Evolutionary conservation across 2,113 vertebrate species (phyloP), one percentile per base, ranked within the genome.

Genomic region (Pelodiscus sinensis): DNA sequence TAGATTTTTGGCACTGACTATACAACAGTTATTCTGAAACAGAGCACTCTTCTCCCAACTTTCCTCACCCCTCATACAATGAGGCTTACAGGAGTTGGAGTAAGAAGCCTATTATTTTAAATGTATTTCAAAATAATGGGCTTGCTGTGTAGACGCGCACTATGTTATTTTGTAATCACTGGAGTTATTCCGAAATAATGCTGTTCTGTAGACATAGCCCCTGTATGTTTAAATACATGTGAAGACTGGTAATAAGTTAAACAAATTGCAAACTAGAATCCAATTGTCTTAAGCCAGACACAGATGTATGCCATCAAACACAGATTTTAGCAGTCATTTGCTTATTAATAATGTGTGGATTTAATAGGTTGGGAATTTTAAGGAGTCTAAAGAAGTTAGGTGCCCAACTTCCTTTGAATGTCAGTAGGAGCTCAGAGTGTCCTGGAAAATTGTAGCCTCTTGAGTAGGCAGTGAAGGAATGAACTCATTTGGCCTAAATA

Each of bases 211-310:
- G 44, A 44, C 44, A 44, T 44, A 44, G 44, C 4, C 44, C 44
- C 44, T 44, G 44, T 85, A 85, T 93, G 94, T 92, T 92, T 92
- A 97, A 96, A 93, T 81, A 77, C 6, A 77, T 7, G 22, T 21
- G n/a, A 35, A 18, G 65, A 71, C 65, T 21, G n/a, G 18, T 35
- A 71, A 71, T 71, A 71, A 71, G 31, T 71, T 21, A n/a, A 71
- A 71, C 31, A 14, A 31, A 31, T 15, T 9, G n/a, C 65, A 71
- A 35, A 71, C 84, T 81, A 81, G 84, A 94, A 77, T 88, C 52
- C 77, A 77, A 62, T 80, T 95, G 94, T 84, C 94, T 55, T 73
- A 94, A 85, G 87, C 90, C 90, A 92, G 58, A 85, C 88, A 94
- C 96, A 86, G 35, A 84, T 52, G 83, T 19, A 60, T 77, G 87